Conservation (phyloP, 2,113 vertebrate species). For the Arenaria interpres region DNA sequence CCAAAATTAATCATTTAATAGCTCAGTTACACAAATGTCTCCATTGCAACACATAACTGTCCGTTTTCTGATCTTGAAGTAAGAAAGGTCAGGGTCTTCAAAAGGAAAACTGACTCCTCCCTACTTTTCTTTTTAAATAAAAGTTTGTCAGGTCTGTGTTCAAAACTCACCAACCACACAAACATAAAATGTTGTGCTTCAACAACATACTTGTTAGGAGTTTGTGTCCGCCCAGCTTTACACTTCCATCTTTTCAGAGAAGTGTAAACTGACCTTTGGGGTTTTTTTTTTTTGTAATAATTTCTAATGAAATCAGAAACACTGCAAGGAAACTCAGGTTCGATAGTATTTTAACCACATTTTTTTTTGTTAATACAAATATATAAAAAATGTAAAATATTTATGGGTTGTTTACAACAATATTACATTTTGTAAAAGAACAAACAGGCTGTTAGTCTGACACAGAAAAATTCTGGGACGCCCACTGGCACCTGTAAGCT, state of each 20-base stretch:
- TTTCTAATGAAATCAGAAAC: not conserved
- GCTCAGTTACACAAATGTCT: not conserved
- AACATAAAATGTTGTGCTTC: not conserved
- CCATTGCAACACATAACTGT: not conserved
- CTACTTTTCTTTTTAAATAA: not conserved
- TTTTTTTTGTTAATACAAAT: not conserved
- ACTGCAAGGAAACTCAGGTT: not conserved
- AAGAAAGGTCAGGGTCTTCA: not conserved
- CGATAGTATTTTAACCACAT: not conserved
- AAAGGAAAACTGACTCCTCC: not conserved
- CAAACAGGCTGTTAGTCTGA: not conserved
- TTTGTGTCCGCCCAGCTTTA: not conserved
- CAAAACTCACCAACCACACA: not conserved
- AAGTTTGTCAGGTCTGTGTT: not conserved
- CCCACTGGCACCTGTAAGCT: not conserved
- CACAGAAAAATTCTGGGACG: not conserved
- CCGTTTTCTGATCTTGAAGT: not conserved
- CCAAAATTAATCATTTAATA: not conserved
- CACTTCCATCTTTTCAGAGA: not conserved
- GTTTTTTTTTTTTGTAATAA: not conserved
- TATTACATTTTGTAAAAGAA: not conserved
- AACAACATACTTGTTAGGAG: not conserved
- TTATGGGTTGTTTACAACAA: not conserved
- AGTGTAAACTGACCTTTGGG: not conserved
- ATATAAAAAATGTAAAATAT: not conserved